A percentile compares a stretch with the other conserved stretches of the same genome.
These are phyloP conservation scores for Ptilodon capucinus DNA, from an alignment of 2,888 invertebrate species.

Conservation along the genomic window DNA sequence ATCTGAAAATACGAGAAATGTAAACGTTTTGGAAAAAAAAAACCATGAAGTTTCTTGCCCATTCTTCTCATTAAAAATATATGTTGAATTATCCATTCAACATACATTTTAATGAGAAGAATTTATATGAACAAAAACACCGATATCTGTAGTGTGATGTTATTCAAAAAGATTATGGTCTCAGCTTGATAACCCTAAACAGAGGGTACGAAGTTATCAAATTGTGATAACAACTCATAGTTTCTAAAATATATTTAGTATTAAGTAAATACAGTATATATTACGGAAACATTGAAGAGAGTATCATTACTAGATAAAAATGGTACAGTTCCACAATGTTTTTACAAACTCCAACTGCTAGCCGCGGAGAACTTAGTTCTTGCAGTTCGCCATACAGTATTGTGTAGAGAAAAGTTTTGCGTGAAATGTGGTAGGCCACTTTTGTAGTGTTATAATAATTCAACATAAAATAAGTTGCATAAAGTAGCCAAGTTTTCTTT, in stretches of 20 bases:
- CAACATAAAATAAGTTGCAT: not conserved
- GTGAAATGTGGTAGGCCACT: not conserved
- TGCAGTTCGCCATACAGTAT: not conserved
- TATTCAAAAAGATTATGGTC: too few species aligned
- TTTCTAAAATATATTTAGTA: not conserved
- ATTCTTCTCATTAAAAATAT: too few species aligned
- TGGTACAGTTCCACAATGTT: not conserved
- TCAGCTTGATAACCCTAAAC: too few species aligned
- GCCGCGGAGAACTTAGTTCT: not conserved
- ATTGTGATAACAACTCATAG: too few species aligned
- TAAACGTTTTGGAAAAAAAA: too few species aligned
- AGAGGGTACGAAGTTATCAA: too few species aligned
- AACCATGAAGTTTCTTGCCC: too few species aligned
- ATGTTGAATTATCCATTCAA: too few species aligned
- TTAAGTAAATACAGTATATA: not conserved
- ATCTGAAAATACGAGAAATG: too few species aligned
- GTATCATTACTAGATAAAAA: not conserved
- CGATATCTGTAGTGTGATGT: too few species aligned
- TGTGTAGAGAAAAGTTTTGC: not conserved
- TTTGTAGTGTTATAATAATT: not conserved
- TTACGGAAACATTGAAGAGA: not conserved
- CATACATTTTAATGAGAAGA: too few species aligned
- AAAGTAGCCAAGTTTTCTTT: not conserved
- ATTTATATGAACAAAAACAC: too few species aligned
- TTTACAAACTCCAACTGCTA: not conserved